phyloP scores from a whole-genome alignment of 2,113 vertebrate genomes.

The Gorilla gorilla region DNA sequence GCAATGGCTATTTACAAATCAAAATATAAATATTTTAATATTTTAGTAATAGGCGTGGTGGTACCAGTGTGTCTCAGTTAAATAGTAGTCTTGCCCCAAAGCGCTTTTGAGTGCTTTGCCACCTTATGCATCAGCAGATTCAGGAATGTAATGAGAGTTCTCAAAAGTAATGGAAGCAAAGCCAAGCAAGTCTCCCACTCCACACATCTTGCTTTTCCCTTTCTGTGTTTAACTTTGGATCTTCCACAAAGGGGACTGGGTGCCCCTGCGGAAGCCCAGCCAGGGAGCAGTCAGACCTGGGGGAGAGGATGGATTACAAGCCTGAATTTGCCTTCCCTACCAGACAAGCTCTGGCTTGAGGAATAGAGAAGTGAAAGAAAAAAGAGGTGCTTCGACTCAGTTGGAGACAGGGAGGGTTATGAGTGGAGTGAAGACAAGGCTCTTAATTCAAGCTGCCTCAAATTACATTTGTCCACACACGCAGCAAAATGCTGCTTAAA shows the following conservation, averaged over 20 bases:
- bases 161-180: background rate
- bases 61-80: background rate
- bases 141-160: background rate
- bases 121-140: background rate
- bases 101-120: background rate
- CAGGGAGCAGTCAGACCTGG: too few relatives aligned
- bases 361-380: conserved; percentile 27
- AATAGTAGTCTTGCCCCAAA: background rate
- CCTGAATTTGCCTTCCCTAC: background rate
- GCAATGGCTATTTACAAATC: background rate
- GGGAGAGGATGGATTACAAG: background rate
- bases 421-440: background rate
- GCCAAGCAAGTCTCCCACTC: rapidly evolving
- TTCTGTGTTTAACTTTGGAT: background rate
- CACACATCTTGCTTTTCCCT: background rate
- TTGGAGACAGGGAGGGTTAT: conserved; percentile 19
- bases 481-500: conserved; percentile 61
- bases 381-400: background rate
- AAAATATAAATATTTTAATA: background rate
- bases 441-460: conserved; percentile 1
- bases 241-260: background rate
- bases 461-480: conserved; percentile 70
- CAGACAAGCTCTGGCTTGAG: background rate
- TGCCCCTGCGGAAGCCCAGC: background rate
- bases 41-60: background rate